Evolutionary conservation across 2,797 vertebrate species (phyloP).

Genomic region (Mormyrus hasselquistii): DNA sequence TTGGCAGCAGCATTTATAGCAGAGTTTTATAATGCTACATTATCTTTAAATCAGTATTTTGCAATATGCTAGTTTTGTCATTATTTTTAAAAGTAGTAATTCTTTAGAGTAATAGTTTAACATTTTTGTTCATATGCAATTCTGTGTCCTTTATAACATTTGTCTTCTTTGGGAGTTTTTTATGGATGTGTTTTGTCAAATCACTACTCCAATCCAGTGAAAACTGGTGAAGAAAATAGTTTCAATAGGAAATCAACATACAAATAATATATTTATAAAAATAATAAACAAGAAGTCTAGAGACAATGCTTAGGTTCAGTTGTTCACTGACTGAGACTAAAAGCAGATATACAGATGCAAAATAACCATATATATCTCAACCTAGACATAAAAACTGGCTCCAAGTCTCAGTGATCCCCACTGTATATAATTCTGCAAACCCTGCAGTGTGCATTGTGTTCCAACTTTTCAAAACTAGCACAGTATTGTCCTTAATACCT

Average conservation of each 20-base stretch:
- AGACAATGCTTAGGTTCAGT: conserved; percentile 54
- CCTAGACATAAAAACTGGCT: not conserved
- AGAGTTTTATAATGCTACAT: not conserved
- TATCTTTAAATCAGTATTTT: not conserved
- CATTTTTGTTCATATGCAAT: not conserved
- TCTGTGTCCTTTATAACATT: not conserved
- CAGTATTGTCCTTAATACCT: conserved; percentile 14
- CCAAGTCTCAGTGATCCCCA: not conserved
- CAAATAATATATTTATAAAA: not conserved
- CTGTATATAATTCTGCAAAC: not conserved
- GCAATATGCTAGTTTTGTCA: not conserved
- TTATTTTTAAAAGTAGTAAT: not conserved
- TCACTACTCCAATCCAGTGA: not conserved
- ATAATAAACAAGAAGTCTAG: conserved; percentile 51
- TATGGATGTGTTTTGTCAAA: not conserved
- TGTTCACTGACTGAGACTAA: not conserved
- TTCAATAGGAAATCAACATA: conserved; percentile 29
- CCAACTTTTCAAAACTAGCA: not conserved
- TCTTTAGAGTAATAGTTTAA: not conserved
- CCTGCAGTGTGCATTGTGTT: not conserved
- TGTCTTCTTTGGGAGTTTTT: not conserved
- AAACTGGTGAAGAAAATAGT: conserved; percentile 36
- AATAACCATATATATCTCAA: not conserved
- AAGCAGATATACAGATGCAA: not conserved
- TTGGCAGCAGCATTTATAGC: not conserved